Base-by-base conservation (phyloP, 2,797 vertebrate species). In the Acipenser transmontanus region DNA sequence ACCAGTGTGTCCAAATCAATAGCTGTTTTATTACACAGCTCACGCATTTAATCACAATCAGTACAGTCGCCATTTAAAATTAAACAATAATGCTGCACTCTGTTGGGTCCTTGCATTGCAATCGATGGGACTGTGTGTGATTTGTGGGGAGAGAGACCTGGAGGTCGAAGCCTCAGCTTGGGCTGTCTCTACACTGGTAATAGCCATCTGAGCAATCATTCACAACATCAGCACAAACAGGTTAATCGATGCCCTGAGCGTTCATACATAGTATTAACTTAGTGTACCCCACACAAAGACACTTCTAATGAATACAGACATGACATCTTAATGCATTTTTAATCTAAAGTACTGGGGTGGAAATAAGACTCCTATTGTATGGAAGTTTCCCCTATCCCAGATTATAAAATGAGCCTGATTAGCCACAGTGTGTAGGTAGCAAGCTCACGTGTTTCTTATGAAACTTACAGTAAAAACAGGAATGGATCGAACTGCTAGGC, bases 41-140 rank as follows among this genome's bases (percentile, higher is more conserved):
- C 82, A 80, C 77, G 81, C 17, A 1, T 17, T 17, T 87, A 85
- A 89, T 87, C 81, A 78, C 71, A 81, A 87, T 91, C 88, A 66
- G 83, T 90, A 81, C 72, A 66, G 74, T 70, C 77, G 82, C 81
- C 78, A 82, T 34, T 85, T 83, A 87, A 85, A 86, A 88, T 84
- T 87, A 87, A 90, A 86, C 87, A 89, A 87, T 86, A 87, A 87
- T 82, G 83, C 78, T 80, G 85, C 78, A 80, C 79, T 75, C 74
- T 79, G 59, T 78, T 73, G 85, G 82, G 80, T 81, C 80, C 70
- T 78, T 81, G 74, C 72, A 64, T 78, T 76, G 76, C 74, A 84
- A 82, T 90, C 73, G 7, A 79, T 83, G 74, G 73, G 72, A 70
- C 61, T 65, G 10, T 0, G 77, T 78, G 70, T 20, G 54, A n/a